Evolutionary conservation across 2,113 vertebrate genomes (phyloP), one percentile per base, ranked within the genome.

Genomic region (Caranx melampygus): DNA sequence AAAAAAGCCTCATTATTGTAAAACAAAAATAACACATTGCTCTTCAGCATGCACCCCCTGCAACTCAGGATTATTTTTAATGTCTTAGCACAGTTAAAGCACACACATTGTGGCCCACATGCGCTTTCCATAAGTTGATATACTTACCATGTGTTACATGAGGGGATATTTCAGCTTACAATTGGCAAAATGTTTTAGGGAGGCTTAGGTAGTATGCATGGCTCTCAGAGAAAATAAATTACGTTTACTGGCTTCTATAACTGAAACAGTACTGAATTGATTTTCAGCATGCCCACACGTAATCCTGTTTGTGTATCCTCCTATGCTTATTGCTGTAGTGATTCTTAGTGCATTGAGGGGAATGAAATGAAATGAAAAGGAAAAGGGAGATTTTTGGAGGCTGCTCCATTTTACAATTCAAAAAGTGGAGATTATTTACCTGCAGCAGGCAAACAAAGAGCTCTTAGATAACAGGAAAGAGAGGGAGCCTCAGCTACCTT

Each of bases 301-400:
- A 88, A 87, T 89, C 79, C 83, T 78, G 79, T 89, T 89, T 85
- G 78, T 78, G 78, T 72, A 64, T 44, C 85, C 75, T 80, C 67
- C 74, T 66, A 45, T 77, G 72, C 34, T 83, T 58, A 80, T 73
- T 81, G 77, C 78, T 79, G 45, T 13, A 65, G 81, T 40, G 44
- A 82, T 87, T 90, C 72, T 79, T 4, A 63, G 21, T 68, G 84
- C 69, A 59, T 21, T 77, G 77, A 79, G 60, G 72, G 71, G 45
- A 74, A 61, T 52, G 4, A 80, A 81, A 82, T 74, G 5, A 74
- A 76, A 69, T 14, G 58, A 79, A 67, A 87, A 72, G 16, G 47
- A 59, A 70, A 49, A 20, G 31, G 20, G 31, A 59, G 37, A 54
- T 69, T 72, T 74, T 70, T 57, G 57, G 60, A 58, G 65, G 62